Evolutionary conservation across 2,888 invertebrate genomes (phyloP).

Genomic region (Phymatocera aterrima): DNA sequence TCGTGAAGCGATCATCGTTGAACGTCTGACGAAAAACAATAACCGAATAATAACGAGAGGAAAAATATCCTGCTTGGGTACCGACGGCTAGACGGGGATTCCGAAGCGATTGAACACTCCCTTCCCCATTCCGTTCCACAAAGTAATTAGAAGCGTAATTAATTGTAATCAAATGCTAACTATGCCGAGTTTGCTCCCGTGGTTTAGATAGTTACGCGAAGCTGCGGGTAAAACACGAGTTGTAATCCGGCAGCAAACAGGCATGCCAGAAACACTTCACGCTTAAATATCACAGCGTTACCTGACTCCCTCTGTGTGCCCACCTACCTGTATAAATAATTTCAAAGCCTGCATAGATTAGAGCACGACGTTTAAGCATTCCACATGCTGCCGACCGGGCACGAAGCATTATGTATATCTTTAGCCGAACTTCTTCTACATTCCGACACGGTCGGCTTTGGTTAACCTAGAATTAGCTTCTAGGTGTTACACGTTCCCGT

Average conservation of each 20-base stretch:
- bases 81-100: background rate
- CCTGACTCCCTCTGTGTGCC: too few relatives aligned
- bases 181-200: background rate
- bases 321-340: constrained; percentile 39
- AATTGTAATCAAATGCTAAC: constrained; percentile 26
- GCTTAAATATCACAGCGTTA: constrained; percentile 16
- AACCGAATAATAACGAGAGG: background rate
- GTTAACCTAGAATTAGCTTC: constrained; percentile 31
- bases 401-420: constrained; percentile 15
- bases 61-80: background rate
- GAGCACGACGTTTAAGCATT: constrained; percentile 17
- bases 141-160: constrained; percentile 1
- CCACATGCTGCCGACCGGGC: background rate
- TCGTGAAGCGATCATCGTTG: too few relatives aligned
- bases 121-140: background rate
- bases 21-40: background rate
- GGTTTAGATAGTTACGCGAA: constrained; percentile 16
- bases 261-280: constrained; percentile 32
- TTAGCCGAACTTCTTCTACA: constrained; percentile 32
- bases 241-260: constrained; percentile 37
- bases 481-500: constrained; percentile 4
- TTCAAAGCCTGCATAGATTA: constrained; percentile 29
- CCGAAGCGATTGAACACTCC: background rate
- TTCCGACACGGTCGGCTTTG: constrained; percentile 4
- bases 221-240: constrained; percentile 20